phyloP scores from a whole-genome alignment of 1,140 invertebrate species.

The Temnothorax curvispinosus region DNA sequence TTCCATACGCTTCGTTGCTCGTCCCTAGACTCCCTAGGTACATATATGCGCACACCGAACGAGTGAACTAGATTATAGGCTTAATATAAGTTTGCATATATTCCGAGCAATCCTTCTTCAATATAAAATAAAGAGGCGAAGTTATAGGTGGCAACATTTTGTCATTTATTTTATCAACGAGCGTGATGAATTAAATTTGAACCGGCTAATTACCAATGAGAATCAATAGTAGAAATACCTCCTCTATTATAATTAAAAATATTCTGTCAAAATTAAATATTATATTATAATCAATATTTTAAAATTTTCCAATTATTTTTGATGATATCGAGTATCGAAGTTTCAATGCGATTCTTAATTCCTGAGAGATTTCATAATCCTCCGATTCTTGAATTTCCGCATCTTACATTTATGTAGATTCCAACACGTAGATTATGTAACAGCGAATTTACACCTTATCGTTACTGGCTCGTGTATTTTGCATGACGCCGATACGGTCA shows the following conservation, averaged over 20 bases:
- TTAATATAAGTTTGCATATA: constrained; percentile 22
- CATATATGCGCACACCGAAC: constrained; percentile 33
- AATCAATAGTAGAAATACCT: neutral
- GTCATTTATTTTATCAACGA: neutral
- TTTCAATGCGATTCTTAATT: neutral
- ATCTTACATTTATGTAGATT: neutral
- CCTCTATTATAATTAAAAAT: neutral
- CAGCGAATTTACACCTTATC: neutral
- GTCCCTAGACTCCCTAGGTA: constrained; percentile 28
- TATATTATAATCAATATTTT: neutral
- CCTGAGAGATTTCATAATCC: neutral
- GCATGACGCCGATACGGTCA: neutral
- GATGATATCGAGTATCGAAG: neutral
- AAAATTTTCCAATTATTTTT: neutral
- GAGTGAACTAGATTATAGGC: constrained; percentile 42
- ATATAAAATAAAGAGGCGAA: constrained; percentile 10
- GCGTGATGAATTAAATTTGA: neutral
- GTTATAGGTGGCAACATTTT: neutral
- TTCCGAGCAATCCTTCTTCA: neutral
- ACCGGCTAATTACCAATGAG: neutral
- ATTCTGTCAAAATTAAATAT: neutral
- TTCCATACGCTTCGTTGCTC: constrained; percentile 46
- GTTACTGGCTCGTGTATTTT: neutral
- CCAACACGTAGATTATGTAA: neutral
- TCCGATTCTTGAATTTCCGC: neutral